A percentile compares a stretch with the other conserved stretches of the same genome.
Evolutionary conservation across 2,113 vertebrate species (phyloP).

Genomic region (Cairina moschata): DNA sequence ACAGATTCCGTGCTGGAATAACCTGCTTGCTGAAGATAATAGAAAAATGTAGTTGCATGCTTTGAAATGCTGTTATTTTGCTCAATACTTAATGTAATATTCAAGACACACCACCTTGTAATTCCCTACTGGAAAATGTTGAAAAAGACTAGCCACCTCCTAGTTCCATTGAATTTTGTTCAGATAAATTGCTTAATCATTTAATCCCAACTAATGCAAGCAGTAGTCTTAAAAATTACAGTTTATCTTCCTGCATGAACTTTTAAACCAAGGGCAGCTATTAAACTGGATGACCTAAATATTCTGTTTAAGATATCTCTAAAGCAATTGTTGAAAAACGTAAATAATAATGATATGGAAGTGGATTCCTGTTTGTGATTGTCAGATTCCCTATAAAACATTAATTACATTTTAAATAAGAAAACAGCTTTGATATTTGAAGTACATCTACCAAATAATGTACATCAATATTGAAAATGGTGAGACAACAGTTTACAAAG

Average conservation of each 20-base stretch:
- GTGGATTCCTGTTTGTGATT: not conserved
- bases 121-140: not conserved
- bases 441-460: not conserved
- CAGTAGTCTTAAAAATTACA: not conserved
- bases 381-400: not conserved
- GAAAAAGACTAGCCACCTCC: not conserved
- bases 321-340: not conserved
- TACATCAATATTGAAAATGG: not conserved
- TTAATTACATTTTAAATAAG: not conserved
- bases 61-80: not conserved
- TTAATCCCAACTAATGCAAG: slow-evolving; percentile 27
- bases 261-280: not conserved
- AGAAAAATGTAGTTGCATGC: not conserved
- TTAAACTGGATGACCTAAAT: not conserved
- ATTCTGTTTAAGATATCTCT: not conserved
- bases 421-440: not conserved
- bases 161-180: not conserved
- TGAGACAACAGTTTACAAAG: not conserved
- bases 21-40: not conserved
- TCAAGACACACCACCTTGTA: not conserved
- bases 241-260: not conserved
- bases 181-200: not conserved
- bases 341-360: not conserved
- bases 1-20: not conserved
- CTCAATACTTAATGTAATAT: not conserved